Evolutionary conservation across 37 sponge, comb jelly and placozoan species (phyloP).

Genomic region (Oopsacas minuta): DNA sequence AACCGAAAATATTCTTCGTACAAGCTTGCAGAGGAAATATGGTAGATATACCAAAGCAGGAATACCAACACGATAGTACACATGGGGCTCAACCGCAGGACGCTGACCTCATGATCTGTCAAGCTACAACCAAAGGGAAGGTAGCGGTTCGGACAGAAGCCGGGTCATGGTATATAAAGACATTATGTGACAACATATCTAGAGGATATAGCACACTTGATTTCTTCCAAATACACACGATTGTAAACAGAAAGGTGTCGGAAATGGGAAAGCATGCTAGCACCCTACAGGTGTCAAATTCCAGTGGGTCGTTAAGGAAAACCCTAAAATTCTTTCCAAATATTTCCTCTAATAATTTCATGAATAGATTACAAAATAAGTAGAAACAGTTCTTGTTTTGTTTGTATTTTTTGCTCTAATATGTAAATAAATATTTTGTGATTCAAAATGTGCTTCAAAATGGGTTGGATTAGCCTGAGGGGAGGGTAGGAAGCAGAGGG

Average conservation of each 20-base stretch:
- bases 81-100: not conserved
- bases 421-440: too few relatives aligned
- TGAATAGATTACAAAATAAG: not conserved
- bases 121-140: conserved; percentile 2
- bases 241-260: not conserved
- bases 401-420: too few relatives aligned
- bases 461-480: too few relatives aligned
- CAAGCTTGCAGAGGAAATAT: conserved; percentile 17
- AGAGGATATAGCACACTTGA: not conserved
- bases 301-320: not conserved
- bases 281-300: not conserved
- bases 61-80: not conserved
- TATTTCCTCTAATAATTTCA: not conserved
- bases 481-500: too few relatives aligned
- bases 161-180: not conserved
- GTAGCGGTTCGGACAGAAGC: not conserved
- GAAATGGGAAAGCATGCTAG: not conserved
- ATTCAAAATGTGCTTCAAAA: too few relatives aligned
- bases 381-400: too few relatives aligned
- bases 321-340: not conserved
- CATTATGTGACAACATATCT: not conserved
- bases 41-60: not conserved
- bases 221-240: not conserved
- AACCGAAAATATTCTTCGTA: not conserved
- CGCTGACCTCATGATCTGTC: not conserved